phyloP scores from a whole-genome alignment of 2,113 vertebrate species.

The Phocoena sinus region DNA sequence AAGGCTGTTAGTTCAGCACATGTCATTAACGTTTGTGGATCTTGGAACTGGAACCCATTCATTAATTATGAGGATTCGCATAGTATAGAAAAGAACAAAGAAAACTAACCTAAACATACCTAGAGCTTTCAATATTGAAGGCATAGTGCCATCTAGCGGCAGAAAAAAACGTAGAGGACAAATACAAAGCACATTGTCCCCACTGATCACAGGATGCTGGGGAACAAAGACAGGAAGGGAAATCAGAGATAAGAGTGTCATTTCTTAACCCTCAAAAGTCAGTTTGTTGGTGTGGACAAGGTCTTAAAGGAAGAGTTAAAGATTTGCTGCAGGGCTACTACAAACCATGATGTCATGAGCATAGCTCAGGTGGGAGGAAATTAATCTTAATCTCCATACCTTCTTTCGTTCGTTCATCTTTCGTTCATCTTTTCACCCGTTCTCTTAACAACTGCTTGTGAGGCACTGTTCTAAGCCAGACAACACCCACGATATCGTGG shows the following conservation, averaged over 20 bases:
- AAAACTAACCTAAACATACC: neutral
- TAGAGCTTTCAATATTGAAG: neutral
- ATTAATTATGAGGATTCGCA: neutral
- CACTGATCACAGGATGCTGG: neutral
- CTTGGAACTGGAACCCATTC: conserved; percentile 17
- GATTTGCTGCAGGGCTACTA: too few relatives aligned
- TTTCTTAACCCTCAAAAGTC: neutral
- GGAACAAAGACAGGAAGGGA: neutral
- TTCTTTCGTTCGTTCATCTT: neutral
- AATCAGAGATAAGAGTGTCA: neutral
- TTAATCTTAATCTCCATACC: neutral
- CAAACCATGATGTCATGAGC: fast-evolving
- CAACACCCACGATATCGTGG: neutral
- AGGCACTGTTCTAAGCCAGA: neutral
- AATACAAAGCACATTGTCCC: neutral
- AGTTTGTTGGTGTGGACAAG: neutral
- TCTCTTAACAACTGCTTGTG: neutral
- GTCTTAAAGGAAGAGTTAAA: neutral
- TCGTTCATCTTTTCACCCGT: neutral
- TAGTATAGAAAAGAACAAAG: neutral
- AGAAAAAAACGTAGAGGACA: neutral
- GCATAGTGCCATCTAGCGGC: conserved; percentile 58
- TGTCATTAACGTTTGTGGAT: conserved; percentile 2
- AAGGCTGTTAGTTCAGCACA: neutral
- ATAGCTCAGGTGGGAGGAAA: neutral